Base-by-base conservation (phyloP, 2,797 vertebrate genomes). In the Crypturellus tataupa region DNA sequence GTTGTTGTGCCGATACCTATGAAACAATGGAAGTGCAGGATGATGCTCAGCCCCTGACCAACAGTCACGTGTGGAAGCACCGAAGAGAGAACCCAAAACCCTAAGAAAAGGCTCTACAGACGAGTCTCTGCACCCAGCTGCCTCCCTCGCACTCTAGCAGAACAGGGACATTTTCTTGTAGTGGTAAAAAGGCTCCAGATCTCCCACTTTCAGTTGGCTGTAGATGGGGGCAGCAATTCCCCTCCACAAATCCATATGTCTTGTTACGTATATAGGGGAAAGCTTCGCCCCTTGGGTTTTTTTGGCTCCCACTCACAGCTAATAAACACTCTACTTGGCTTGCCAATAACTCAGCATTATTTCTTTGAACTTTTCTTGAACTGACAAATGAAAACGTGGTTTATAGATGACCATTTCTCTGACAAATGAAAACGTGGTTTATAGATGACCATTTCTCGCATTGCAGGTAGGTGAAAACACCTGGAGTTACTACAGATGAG, bases 1-100 rank as follows among this genome's bases (percentile, higher is more conserved):
- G 23, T 84, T 79, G 69, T 79, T 84, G 73, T 58, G 55, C 79
- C 83, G 88, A 85, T 78, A 84, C 37, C 77, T 10, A n/a, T 46
- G 68, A 87, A 94, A 94, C 71, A 90, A 80, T 31, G 29, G 92
- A 92, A 90, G 44, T 58, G 33, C 90, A 78, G 25, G 2, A 65
- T 31, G 60, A 9, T 8, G n/a, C 42, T 37, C 3, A 47, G 70
- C 42, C 81, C 79, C 71, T 55, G 21, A 42, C 46, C 9, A 62
- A 24, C 0, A 0, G 18, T 31, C 19, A 20, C 3, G 40, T 19
- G 78, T 73, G 80, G 73, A 80, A 93, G 72, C 81, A 62, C 62
- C 46, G 44, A 69, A 20, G 71, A 89, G 87, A 71, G 62, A 77
- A 51, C 77, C 78, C 76, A 58, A 2, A 76, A 14, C 7, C 31